phyloP scores from a whole-genome alignment of 2,888 invertebrate species.

The Heterodera filipjevi region DNA sequence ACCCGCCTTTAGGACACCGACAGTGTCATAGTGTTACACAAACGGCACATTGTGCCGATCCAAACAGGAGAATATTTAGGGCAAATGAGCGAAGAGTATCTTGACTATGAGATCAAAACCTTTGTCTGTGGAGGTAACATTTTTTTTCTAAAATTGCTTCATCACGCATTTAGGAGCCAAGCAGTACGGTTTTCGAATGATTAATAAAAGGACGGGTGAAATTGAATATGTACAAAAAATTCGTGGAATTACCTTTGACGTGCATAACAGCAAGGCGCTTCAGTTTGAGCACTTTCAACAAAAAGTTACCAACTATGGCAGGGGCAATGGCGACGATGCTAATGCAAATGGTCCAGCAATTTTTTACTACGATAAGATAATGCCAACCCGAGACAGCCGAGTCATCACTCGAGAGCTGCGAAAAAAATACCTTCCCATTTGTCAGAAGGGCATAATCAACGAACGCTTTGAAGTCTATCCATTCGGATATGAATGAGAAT shows the following conservation, averaged over 20 bases:
- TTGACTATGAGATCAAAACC: not conserved
- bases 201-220: not conserved
- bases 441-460: not conserved
- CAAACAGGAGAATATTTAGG: conserved; percentile 13
- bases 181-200: conserved; percentile 4
- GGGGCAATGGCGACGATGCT: not conserved
- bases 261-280: not conserved
- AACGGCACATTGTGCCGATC: not conserved
- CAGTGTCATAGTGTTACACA: conserved; percentile 7
- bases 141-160: not conserved
- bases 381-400: not conserved
- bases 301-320: not conserved
- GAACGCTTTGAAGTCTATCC: not conserved
- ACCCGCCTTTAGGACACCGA: conserved; percentile 16
- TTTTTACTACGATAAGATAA: not conserved
- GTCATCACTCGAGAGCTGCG: not conserved
- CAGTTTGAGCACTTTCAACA: conserved; percentile 1
- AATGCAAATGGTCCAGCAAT: not conserved
- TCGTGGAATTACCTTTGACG: conserved; percentile 17
- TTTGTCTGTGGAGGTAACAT: not conserved
- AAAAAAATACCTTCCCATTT: not conserved
- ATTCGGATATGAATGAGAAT: not conserved
- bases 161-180: not conserved
- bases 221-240: not conserved
- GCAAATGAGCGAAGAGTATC: conserved; percentile 14